phyloP scores from a whole-genome alignment of 1,140 invertebrate species.

The Ips typographus region DNA sequence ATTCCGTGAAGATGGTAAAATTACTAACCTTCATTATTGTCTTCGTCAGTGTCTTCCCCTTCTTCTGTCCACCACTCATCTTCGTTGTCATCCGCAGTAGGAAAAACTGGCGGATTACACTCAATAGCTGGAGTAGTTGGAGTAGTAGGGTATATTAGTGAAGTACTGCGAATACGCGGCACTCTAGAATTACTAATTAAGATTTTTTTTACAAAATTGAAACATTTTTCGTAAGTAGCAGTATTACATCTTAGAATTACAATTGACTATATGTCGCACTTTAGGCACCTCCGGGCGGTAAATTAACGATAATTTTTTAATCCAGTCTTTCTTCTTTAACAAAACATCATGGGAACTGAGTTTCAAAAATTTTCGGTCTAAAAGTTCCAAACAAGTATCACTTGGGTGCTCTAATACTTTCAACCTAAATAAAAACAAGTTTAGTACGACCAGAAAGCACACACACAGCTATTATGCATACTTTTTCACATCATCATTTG shows the following conservation, averaged over 20 bases:
- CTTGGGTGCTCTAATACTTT: conserved; percentile 44
- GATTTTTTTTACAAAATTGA: not conserved
- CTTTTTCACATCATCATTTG: conserved; percentile 46
- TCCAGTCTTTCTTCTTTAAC: conserved; percentile 47
- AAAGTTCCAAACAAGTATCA: conserved; percentile 42
- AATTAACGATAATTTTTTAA: conserved; percentile 42
- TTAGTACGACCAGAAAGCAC: not conserved
- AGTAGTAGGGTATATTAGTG: conserved; percentile 28
- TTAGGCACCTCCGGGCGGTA: conserved; percentile 41
- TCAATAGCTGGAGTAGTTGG: conserved; percentile 9
- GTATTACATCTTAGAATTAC: conserved; percentile 36
- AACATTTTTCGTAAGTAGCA: not conserved
- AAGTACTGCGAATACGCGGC: conserved; percentile 34
- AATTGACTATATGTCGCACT: conserved; percentile 39
- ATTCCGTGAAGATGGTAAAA: not conserved
- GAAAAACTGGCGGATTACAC: conserved; percentile 6
- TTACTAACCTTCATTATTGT: conserved; percentile 19
- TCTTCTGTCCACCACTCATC: conserved; percentile 51
- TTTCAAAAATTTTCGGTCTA: conserved; percentile 44
- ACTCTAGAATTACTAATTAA: conserved; percentile 19
- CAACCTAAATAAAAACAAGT: conserved; percentile 42
- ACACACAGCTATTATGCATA: conserved; percentile 16
- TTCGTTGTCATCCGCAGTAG: conserved; percentile 49
- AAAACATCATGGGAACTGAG: conserved; percentile 42
- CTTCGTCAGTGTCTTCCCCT: conserved; percentile 44